Percentiles rank a stretch among this genome's conserved stretches.
Conservation (phyloP, 1,140 invertebrate genomes). For the Maconellicoccus hirsutus region DNA sequence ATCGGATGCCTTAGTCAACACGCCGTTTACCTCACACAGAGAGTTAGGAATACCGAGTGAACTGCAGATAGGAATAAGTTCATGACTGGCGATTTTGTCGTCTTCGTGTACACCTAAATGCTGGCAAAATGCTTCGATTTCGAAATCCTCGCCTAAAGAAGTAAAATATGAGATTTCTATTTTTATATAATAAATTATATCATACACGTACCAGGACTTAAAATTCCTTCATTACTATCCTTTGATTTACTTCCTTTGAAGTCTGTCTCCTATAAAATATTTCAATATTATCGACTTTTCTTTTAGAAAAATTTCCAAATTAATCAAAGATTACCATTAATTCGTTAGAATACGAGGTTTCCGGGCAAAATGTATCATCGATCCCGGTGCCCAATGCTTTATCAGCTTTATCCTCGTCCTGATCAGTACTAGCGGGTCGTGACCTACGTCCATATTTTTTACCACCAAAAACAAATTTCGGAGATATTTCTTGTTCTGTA, state of each 20-base stretch:
- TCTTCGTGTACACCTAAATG: background rate
- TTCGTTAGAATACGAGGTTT: background rate
- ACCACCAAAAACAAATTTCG: constrained; percentile 57
- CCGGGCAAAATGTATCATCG: background rate
- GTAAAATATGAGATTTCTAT: no score
- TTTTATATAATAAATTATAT: background rate
- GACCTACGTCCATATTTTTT: constrained; percentile 64
- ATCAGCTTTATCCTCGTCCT: background rate
- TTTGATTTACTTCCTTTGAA: background rate
- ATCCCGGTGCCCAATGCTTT: background rate
- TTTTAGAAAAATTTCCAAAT: background rate
- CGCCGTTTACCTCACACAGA: background rate
- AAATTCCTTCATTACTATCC: background rate
- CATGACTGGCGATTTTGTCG: background rate
- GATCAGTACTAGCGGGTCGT: constrained; percentile 35
- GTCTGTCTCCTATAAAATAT: background rate
- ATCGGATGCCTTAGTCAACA: no score
- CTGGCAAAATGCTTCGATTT: background rate
- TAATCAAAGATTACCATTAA: background rate
- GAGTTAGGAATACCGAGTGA: background rate
- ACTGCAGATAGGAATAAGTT: constrained; percentile 5
- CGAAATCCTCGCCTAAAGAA: background rate
- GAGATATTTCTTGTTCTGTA: constrained; percentile 49
- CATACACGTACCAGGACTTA: background rate
- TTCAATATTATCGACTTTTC: background rate